Base-by-base conservation (phyloP, 2,888 invertebrate species). In the Ypsolopha sequella region DNA sequence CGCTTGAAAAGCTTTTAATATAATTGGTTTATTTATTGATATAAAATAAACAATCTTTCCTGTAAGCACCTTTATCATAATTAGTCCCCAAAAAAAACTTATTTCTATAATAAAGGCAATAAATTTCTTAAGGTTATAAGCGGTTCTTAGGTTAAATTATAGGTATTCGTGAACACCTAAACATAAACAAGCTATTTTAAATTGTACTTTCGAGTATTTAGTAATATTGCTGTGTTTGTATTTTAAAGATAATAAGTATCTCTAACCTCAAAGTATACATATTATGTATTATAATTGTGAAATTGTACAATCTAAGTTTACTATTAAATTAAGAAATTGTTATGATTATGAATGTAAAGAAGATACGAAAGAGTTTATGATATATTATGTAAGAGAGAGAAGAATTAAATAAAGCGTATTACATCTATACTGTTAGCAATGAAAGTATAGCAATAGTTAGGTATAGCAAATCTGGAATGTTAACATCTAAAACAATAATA, bases 181-280 rank as follows among this genome's bases (percentile, higher is more conserved):
- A 7, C 7, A 41, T 11, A 41, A 11, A 6, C 6, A 45, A 45
- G 44, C 33, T 45, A 33, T 33, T 33, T 45, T 6, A 68, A 59
- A 59, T 71, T 73, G 73, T 72, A 73, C 66, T 64, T 49, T 68
- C 67, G 68, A 74, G 73, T 74, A 74, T 71, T n/a, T 70, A 54
- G 55, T 58, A 61, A 59, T 71, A 66, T 73, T 72, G 71, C 72
- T 68, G 62, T 66, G 54, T 53, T 55, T 57, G 61, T 65, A 55
- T 59, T 56, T 57, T 41, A 11, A 7, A 9, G 7, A 41, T 11
- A 41, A 9, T 41, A 41, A 7, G 11, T 41, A 41, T 11, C 7
- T 11, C 7, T 41, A 41, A 11, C 3, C 24, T 24, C n/a, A 41
- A 41, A 1, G 7, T 41, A 10, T 1, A 41, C 2, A 2, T 11